Evolutionary conservation across 2,113 vertebrate species (phyloP).

Genomic region (Scophthalmus maximus): DNA sequence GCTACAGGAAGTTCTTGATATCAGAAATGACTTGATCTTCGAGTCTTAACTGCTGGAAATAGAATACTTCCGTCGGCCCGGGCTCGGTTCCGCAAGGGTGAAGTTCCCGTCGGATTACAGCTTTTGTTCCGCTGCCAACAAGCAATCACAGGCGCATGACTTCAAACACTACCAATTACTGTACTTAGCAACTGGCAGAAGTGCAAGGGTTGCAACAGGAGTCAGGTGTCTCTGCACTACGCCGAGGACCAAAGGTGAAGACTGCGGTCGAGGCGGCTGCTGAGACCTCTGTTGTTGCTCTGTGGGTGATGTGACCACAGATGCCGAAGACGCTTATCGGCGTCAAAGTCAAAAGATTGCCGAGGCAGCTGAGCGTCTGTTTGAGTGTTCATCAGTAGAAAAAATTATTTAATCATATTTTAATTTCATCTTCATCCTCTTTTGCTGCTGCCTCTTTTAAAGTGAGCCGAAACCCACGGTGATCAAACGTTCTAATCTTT

Average conservation of each 20-base stretch:
- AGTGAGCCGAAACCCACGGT: neutral
- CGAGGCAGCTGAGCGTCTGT: neutral
- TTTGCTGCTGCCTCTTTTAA: neutral
- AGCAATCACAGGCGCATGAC: neutral
- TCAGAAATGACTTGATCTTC: neutral
- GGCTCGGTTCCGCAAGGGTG: too few relatives aligned
- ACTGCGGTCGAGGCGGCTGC: slow-evolving; percentile 29
- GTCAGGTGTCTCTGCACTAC: slow-evolving; percentile 19
- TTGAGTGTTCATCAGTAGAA: neutral
- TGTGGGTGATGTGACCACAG: slow-evolving; percentile 27
- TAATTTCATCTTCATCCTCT: neutral
- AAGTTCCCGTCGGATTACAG: slow-evolving; percentile 17
- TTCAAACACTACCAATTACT: slow-evolving; percentile 41
- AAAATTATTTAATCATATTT: slow-evolving; percentile 19
- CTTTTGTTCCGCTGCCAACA: slow-evolving; percentile 18
- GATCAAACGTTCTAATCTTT: neutral
- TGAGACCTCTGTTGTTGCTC: slow-evolving; percentile 8
- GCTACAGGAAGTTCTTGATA: neutral
- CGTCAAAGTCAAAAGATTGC: neutral
- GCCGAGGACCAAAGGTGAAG: slow-evolving; percentile 25
- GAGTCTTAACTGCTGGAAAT: slow-evolving; percentile 3
- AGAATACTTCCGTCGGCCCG: neutral
- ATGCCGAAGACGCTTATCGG: neutral
- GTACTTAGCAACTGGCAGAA: slow-evolving; percentile 10
- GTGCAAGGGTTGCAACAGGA: slow-evolving; percentile 3